phyloP scores from a whole-genome alignment of 2,888 invertebrate species.

The Lissocephala sabroskyi region DNA sequence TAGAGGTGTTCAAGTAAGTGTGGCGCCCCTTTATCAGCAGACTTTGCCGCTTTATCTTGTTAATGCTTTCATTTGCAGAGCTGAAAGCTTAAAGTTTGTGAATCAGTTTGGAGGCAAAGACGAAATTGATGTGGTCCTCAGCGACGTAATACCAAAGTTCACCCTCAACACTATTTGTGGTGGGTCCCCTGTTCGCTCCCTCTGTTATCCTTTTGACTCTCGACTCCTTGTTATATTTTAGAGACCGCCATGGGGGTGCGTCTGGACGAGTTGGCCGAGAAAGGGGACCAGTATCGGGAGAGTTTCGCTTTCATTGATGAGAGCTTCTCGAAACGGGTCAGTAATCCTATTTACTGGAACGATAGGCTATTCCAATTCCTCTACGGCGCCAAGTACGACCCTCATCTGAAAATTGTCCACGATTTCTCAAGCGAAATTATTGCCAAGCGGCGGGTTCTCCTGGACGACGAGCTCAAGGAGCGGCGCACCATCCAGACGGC shows the following conservation, averaged over 20 bases:
- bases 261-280: constrained; percentile 53
- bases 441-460: constrained; percentile 46
- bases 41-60: too few species aligned
- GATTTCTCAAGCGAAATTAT: constrained; percentile 63
- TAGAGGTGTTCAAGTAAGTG: constrained; percentile 60
- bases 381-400: constrained; percentile 28
- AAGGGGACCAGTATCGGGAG: constrained; percentile 55
- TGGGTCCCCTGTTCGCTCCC: too few species aligned
- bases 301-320: constrained; percentile 52
- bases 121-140: constrained; percentile 35
- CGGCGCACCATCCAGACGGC: constrained; percentile 6
- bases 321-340: constrained; percentile 40
- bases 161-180: constrained; percentile 64
- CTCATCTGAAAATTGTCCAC: constrained; percentile 44
- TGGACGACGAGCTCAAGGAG: constrained; percentile 27
- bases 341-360: constrained; percentile 44
- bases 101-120: constrained; percentile 27
- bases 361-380: constrained; percentile 36
- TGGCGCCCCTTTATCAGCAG: too few species aligned
- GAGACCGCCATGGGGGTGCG: constrained; percentile 65
- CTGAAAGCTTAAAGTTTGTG: constrained; percentile 60
- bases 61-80: constrained; percentile 36
- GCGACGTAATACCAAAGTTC: constrained; percentile 58
- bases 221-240: constrained; percentile 4
- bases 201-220: too few species aligned